Evolutionary conservation across 2,888 invertebrate species (phyloP).

Genomic region (Philopedon plagiatum): DNA sequence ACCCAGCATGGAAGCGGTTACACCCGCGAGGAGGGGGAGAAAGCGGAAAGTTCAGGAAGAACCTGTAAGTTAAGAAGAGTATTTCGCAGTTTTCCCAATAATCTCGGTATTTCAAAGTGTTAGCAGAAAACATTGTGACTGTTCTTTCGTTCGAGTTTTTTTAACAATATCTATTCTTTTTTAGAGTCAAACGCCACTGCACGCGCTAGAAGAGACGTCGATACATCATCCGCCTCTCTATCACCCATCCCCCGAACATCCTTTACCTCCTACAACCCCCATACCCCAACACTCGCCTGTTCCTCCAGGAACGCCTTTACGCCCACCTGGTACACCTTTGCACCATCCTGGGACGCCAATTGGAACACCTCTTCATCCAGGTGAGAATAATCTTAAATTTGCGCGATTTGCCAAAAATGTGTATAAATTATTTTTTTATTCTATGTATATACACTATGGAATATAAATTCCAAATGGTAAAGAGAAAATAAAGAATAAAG

Average conservation of each 20-base stretch:
- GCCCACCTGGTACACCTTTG: conserved; percentile 55
- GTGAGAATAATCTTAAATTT: no score
- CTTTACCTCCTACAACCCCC: conserved; percentile 50
- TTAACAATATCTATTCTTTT: conserved; percentile 47
- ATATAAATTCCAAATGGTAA: no score
- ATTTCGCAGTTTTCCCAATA: no score
- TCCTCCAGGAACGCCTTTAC: conserved; percentile 63
- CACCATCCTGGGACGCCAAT: conserved; percentile 48
- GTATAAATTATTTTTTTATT: no score
- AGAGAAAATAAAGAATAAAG: no score
- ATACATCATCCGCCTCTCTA: conserved; percentile 52
- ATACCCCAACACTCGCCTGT: conserved; percentile 53
- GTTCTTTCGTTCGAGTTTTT: no score
- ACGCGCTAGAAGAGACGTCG: conserved; percentile 60
- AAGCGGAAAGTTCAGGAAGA: conserved; percentile 69
- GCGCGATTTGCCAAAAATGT: no score
- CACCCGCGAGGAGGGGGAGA: conserved; percentile 70
- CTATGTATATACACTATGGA: no score
- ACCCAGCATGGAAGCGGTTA: conserved; percentile 60
- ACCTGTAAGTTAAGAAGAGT: conserved; percentile 55
- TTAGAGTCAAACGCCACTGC: conserved; percentile 64
- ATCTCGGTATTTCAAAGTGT: no score
- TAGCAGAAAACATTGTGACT: no score
- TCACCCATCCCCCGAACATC: conserved; percentile 41
- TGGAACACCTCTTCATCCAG: conserved; percentile 43